Conservation (phyloP, 2,797 vertebrate species). For the Enteromius paludinosus region DNA sequence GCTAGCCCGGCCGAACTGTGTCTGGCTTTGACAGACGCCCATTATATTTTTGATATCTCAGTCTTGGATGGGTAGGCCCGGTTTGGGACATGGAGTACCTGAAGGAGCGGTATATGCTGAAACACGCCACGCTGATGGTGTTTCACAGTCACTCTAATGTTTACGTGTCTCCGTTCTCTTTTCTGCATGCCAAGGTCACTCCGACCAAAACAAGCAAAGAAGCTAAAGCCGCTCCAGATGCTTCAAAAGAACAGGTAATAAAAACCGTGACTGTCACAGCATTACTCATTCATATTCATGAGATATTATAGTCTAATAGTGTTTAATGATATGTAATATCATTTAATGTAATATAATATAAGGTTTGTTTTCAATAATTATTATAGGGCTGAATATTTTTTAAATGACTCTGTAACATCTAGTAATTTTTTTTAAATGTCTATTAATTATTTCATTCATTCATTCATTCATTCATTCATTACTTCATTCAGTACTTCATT, state of each 20-base stretch:
- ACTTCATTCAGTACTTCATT: not conserved
- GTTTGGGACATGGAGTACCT: conserved; percentile 42
- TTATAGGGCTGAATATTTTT: not conserved
- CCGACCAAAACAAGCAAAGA: conserved; percentile 86
- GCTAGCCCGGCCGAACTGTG: conserved; percentile 64
- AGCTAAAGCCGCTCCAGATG: conserved; percentile 80
- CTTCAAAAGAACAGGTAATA: conserved; percentile 88
- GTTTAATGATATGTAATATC: not conserved
- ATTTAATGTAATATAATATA: not conserved
- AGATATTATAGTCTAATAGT: not conserved
- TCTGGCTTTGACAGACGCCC: conserved; percentile 64
- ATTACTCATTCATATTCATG: not conserved
- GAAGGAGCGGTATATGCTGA: conserved; percentile 49
- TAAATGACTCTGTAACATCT: no score
- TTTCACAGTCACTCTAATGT: conserved; percentile 48
- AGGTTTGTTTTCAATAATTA: not conserved
- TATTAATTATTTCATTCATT: not conserved
- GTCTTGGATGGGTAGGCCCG: conserved; percentile 45
- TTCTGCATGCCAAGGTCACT: conserved; percentile 80
- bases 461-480: not conserved
- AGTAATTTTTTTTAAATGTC: not conserved
- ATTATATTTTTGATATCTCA: conserved; percentile 64
- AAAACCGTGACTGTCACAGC: not conserved
- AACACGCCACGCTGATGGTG: conserved; percentile 31
- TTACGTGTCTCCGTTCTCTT: conserved; percentile 52